phyloP scores from a whole-genome alignment of 1,140 invertebrate species.

The Spodoptera litura region DNA sequence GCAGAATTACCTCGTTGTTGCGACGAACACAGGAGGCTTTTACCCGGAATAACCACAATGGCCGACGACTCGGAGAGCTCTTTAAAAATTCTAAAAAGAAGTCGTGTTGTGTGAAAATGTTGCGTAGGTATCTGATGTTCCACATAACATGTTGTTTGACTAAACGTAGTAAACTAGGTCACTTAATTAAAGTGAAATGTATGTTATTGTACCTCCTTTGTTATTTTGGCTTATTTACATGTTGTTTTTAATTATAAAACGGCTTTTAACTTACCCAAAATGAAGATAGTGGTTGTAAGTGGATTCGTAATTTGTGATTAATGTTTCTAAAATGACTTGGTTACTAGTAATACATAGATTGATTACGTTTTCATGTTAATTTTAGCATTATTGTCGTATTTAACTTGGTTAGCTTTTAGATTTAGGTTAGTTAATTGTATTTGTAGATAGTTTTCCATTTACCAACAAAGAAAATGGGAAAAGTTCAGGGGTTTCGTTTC shows the following conservation, averaged over 20 bases:
- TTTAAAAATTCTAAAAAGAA: conserved; percentile 45
- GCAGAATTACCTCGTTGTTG: conserved; percentile 42
- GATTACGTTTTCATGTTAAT: neutral
- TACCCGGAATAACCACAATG: conserved; percentile 45
- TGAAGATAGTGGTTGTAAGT: neutral
- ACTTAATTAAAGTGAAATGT: conserved; percentile 40
- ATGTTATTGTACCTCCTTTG: neutral
- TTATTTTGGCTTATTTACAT: conserved; percentile 10
- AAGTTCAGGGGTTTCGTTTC: too few relatives aligned
- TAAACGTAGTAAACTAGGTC: conserved; percentile 33
- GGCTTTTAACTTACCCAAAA: neutral
- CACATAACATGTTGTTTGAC: conserved; percentile 23
- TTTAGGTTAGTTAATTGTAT: too few relatives aligned
- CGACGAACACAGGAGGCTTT: conserved; percentile 34
- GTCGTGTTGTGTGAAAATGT: conserved; percentile 36
- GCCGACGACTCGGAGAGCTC: conserved; percentile 19
- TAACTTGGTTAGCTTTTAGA: too few relatives aligned
- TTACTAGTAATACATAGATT: conserved; percentile 6
- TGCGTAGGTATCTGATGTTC: conserved; percentile 29
- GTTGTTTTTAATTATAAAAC: conserved; percentile 4
- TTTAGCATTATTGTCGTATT: too few relatives aligned
- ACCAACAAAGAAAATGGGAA: too few relatives aligned
- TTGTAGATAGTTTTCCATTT: too few relatives aligned
- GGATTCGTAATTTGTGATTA: neutral
- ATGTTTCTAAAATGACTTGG: neutral